Evolutionary conservation across 92 coral and sea anemone genomes (phyloP).

Genomic region (Zoanthus sansibaricus): DNA sequence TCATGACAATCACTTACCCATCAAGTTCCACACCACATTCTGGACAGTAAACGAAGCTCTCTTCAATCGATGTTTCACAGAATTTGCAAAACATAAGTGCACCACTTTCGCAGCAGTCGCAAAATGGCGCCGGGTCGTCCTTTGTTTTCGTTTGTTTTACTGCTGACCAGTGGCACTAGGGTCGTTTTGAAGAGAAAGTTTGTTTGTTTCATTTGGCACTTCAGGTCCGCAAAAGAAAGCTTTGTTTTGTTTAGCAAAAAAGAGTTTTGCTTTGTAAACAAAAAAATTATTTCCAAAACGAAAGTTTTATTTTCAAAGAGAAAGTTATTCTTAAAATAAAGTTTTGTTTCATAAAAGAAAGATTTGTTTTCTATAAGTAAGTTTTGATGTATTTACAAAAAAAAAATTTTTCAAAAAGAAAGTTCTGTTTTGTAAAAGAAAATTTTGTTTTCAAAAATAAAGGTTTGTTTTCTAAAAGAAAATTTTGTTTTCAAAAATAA

Average conservation of each 20-base stretch:
- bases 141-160: conserved; percentile 10
- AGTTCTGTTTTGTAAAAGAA: not conserved
- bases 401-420: too few relatives aligned
- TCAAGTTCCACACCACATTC: conserved; percentile 30
- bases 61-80: conserved; percentile 15
- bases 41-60: conserved; percentile 19
- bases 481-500: too few relatives aligned
- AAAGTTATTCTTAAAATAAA: too few relatives aligned
- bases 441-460: not conserved
- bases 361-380: not conserved
- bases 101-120: conserved; percentile 32
- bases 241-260: not conserved
- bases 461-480: too few relatives aligned
- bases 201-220: not conserved
- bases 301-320: too few relatives aligned
- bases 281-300: too few relatives aligned
- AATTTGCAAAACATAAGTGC: conserved; percentile 24
- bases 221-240: not conserved
- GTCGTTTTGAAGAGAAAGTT: not conserved
- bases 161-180: conserved; percentile 7
- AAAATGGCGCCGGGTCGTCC: conserved; percentile 10
- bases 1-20: conserved; percentile 10
- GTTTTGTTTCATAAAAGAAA: not conserved
- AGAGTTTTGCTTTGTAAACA: not conserved
- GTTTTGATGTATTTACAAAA: too few relatives aligned